phyloP scores from a whole-genome alignment of 2,113 vertebrate genomes.

The Oreotrochilus melanogaster region DNA sequence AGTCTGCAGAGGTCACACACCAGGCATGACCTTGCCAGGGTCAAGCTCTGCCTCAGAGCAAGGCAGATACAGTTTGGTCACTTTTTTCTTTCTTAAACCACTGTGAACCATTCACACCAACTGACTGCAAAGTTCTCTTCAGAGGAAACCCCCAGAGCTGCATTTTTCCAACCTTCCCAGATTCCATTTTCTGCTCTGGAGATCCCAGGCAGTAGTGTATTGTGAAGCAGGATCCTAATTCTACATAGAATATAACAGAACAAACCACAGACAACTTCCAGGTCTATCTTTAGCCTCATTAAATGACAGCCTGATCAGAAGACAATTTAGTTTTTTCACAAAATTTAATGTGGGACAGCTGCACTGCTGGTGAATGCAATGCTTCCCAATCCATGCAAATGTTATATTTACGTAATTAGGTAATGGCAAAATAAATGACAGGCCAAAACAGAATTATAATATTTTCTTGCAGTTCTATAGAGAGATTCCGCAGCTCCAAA shows the following conservation, averaged over 20 bases:
- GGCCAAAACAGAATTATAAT: not conserved
- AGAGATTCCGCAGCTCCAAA: not conserved
- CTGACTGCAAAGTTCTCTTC: not conserved
- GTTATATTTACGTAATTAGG: not conserved
- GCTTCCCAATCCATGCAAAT: not conserved
- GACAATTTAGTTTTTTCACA: not conserved
- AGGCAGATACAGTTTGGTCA: not conserved
- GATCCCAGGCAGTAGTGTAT: not conserved
- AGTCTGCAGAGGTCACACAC: not conserved
- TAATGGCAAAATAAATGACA: not conserved
- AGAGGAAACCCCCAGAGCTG: not conserved
- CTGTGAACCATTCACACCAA: fast-evolving
- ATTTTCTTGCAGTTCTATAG: fast-evolving
- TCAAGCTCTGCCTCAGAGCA: not conserved
- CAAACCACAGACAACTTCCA: not conserved
- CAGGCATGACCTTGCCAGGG: not conserved
- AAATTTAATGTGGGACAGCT: not conserved
- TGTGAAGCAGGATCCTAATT: fast-evolving
- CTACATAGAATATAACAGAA: fast-evolving
- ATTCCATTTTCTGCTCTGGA: not conserved
- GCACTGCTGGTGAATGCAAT: too few relatives aligned
- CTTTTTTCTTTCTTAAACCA: not conserved
- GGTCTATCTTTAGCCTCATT: not conserved
- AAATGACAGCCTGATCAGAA: not conserved
- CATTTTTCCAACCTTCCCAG: not conserved